Evolutionary conservation across 1,140 invertebrate genomes (phyloP).

Genomic region (Armadillidium nasatum): DNA sequence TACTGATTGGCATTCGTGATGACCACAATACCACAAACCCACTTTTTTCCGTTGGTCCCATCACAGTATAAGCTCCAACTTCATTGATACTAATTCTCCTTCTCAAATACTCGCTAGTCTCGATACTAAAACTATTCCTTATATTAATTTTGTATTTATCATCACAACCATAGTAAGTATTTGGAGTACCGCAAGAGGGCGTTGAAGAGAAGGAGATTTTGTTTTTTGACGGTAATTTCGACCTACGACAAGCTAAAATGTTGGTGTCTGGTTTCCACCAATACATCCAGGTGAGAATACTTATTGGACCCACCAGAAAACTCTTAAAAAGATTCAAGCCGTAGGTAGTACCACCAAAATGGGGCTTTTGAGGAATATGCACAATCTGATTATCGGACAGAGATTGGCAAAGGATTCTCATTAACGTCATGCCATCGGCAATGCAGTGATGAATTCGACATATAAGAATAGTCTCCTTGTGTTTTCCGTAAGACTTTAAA

Average conservation of each 20-base stretch:
- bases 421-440: slow-evolving; percentile 57
- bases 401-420: slow-evolving; percentile 53
- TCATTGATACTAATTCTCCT: slow-evolving; percentile 40
- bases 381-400: slow-evolving; percentile 53
- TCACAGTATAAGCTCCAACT: slow-evolving; percentile 42
- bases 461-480: slow-evolving; percentile 54
- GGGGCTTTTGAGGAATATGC: slow-evolving; percentile 49
- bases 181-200: not conserved
- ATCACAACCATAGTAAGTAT: not conserved
- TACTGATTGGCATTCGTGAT: slow-evolving; percentile 46
- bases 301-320: slow-evolving; percentile 55
- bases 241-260: not conserved
- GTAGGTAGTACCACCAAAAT: slow-evolving; percentile 52
- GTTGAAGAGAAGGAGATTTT: not conserved
- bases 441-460: slow-evolving; percentile 57
- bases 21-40: slow-evolving; percentile 41
- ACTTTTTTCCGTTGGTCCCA: slow-evolving; percentile 20
- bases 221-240: not conserved
- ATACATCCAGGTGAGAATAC: slow-evolving; percentile 54
- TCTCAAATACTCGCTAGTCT: not conserved
- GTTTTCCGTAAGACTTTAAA: slow-evolving; percentile 51
- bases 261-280: slow-evolving; percentile 30
- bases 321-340: slow-evolving; percentile 52
- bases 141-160: slow-evolving; percentile 5
- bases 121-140: not conserved